Evolutionary conservation across 2,888 invertebrate genomes (phyloP), one percentile per base, ranked within the genome.

Genomic region (Glaucopsyche alexis): DNA sequence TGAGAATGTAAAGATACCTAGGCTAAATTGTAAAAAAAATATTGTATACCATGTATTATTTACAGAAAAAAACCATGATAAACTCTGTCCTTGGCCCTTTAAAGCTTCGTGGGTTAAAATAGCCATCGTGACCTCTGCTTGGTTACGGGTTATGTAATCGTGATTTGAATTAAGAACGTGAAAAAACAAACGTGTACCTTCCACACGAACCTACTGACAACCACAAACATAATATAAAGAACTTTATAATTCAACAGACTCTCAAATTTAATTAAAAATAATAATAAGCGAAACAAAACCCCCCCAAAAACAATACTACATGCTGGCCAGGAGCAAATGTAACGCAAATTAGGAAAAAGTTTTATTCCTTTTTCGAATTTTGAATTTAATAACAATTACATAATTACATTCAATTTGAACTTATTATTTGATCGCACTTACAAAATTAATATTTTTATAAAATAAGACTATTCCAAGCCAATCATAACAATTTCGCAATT

Each of bases 51-150:
- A 47, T 9, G 19, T 16, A 16, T 66, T 67, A 11, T 19, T 45
- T 13, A 45, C 6, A 42, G 19, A 42, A 60, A 38, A 55, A 55
- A 16, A n/a, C 38, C 11, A 29, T 14, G 13, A 7, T 60, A 60
- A 29, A 64, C 40, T 40, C 42, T 67, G 67, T 19, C 55, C 55
- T 72, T 67, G 67, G 67, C 52, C 50, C 72, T 67, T 52, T 49
- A n/a, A 19, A 67, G 13, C 67, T 67, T 50, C 52, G 52, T 52
- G 66, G 19, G 38, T 72, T 64, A 50, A 42, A 75, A 76, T 76
- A 78, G 77, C 78, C 78, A 78, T 73, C 84, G 83, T 83, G 87
- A 87, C 86, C 86, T 83, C 76, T 78, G 74, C 77, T 85, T 83
- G 77, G 84, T 80, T 81, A 85, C 82, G 82, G 77, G 74, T 75